phyloP scores from a whole-genome alignment of 2,113 vertebrate genomes.

The Phasianus colchicus region DNA sequence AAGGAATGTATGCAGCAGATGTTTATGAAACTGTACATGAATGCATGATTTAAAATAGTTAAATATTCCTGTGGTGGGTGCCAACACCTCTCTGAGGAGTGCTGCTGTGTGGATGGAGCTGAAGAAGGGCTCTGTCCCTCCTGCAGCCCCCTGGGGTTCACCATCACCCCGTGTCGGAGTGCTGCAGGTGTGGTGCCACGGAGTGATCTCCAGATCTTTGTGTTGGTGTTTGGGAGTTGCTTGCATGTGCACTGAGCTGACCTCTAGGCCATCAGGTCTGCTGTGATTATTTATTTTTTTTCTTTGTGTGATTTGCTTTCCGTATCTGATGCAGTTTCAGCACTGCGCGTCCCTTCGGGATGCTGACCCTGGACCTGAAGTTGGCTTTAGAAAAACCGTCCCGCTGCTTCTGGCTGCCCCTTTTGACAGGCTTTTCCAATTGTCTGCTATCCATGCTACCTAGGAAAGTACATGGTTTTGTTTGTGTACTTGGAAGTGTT shows the following conservation, averaged over 20 bases:
- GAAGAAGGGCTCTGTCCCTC: not conserved
- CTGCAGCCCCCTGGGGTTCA: too few relatives aligned
- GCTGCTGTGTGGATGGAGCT: accelerated
- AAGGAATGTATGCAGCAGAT: not conserved
- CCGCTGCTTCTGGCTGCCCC: not conserved
- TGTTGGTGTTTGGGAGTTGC: not conserved
- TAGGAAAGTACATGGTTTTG: accelerated
- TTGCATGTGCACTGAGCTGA: accelerated
- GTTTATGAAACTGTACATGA: slow-evolving; percentile 4
- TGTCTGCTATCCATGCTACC: accelerated
- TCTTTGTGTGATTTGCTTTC: not conserved
- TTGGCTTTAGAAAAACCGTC: not conserved
- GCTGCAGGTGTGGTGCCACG: too few relatives aligned
- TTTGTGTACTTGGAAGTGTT: not conserved
- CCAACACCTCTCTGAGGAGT: not conserved
- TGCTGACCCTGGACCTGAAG: not conserved
- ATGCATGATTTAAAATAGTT: slow-evolving; percentile 35
- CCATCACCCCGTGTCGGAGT: too few relatives aligned
- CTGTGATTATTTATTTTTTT: not conserved
- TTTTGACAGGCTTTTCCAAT: not conserved
- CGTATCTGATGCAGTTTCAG: not conserved
- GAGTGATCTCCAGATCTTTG: too few relatives aligned
- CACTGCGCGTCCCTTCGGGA: not conserved
- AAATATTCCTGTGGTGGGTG: slow-evolving; percentile 7
- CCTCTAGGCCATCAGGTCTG: not conserved